phyloP scores from a whole-genome alignment of 2,888 invertebrate genomes.

The Eugnorisma glareosa region DNA sequence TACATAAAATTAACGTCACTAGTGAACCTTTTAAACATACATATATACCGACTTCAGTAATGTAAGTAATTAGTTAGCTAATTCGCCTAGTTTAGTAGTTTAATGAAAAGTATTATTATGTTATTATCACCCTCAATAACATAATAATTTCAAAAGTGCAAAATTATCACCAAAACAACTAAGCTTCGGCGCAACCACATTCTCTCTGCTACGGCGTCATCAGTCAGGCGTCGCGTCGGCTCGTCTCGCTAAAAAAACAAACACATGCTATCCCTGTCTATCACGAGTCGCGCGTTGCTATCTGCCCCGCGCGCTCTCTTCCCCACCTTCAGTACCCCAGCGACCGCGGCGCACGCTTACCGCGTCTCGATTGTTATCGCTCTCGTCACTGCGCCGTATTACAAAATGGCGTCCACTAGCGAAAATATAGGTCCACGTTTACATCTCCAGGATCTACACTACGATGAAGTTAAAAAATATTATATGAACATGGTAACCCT shows the following conservation, averaged over 20 bases:
- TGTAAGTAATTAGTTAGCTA: not conserved
- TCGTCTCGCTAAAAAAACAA: not conserved
- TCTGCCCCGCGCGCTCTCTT: not conserved
- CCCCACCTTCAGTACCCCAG: conserved; percentile 29
- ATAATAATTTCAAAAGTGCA: not conserved
- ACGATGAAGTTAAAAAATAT: not conserved
- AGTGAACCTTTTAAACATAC: too few species aligned
- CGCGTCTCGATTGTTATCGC: conserved; percentile 6
- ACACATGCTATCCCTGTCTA: conserved; percentile 34
- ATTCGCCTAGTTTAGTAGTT: not conserved
- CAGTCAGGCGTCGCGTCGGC: not conserved
- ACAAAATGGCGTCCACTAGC: conserved; percentile 46
- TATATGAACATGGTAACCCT: not conserved
- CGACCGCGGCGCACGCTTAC: conserved; percentile 21
- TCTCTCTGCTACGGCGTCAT: not conserved
- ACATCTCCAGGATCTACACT: conserved; percentile 7
- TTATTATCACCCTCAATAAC: not conserved
- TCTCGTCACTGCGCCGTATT: not conserved
- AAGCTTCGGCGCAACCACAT: too few species aligned
- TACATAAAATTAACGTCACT: too few species aligned
- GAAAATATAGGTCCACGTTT: not conserved
- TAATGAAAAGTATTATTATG: not conserved
- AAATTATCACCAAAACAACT: not conserved
- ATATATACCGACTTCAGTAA: too few species aligned
- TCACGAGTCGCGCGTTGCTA: not conserved